phyloP scores from a whole-genome alignment of 2,888 invertebrate genomes.

The Augiades crinisus region DNA sequence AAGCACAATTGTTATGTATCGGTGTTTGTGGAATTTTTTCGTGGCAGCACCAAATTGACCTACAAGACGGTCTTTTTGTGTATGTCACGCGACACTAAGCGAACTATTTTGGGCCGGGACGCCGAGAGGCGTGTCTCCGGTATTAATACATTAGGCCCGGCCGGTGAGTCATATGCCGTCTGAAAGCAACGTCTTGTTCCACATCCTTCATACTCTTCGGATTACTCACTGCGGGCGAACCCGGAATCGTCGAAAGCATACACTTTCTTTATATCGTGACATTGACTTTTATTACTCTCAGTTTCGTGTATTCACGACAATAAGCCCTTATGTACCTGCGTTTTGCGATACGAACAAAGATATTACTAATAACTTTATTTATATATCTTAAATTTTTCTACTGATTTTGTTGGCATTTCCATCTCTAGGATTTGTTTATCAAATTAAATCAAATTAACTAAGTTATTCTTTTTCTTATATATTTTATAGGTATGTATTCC shows the following conservation, averaged over 20 bases:
- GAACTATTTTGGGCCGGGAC: conserved; percentile 70
- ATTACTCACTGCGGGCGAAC: conserved; percentile 74
- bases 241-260: conserved; percentile 56
- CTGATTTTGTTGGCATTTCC: too few relatives aligned
- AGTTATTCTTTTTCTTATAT: too few relatives aligned
- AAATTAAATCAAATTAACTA: too few relatives aligned
- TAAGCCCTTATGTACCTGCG: conserved; percentile 2
- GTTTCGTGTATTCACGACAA: conserved; percentile 13
- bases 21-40: not conserved
- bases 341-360: not conserved
- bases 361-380: not conserved
- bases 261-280: conserved; percentile 38
- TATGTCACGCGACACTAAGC: conserved; percentile 70
- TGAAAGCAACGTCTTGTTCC: conserved; percentile 74
- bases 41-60: conserved; percentile 34
- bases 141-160: conserved; percentile 69
- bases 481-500: too few relatives aligned
- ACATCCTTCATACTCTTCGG: conserved; percentile 70
- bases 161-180: conserved; percentile 71
- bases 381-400: too few relatives aligned
- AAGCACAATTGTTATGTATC: not conserved
- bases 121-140: conserved; percentile 78
- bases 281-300: conserved; percentile 23
- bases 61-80: conserved; percentile 52
- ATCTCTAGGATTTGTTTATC: too few relatives aligned